Evolutionary conservation across 2,797 vertebrate genomes (phyloP), one percentile per base, ranked within the genome.

Genomic region (Lepilemur septentrionalis): DNA sequence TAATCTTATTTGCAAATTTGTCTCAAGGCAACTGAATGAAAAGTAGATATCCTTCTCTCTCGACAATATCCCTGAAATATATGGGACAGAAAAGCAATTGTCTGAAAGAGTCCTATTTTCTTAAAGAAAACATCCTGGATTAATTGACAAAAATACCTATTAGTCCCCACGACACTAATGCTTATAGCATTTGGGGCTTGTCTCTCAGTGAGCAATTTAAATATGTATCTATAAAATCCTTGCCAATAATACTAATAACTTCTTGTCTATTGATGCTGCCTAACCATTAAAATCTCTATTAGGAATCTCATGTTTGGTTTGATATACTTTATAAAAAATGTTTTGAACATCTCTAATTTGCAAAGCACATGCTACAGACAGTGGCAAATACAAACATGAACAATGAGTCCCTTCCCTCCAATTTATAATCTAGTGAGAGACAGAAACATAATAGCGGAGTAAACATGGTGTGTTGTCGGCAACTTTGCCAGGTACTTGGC

Each of bases 1-100:
- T 95, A 96, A 92, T 93, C 69, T 89, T 97, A 90, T 93, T 95
- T 94, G 57, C 63, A 97, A 96, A 97, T 94, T 78, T 94, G 91
- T 86, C 94, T 97, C 93, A 98, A 96, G 94, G 70, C 65, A 96
- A 89, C 82, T 65, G 52, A 96, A 83, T 69, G 86, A 96, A 91
- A 97, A 92, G 92, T 75, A 97, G 88, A 87, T 94, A 67, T 79
- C 94, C 57, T 83, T 94, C 75, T 96, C 79, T 95, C 78, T 93
- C 15, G 7, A 92, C 38, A 87, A 91, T 87, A 78, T 96, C 61
- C 70, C 61, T 23, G 30, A 96, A 94, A 93, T 93, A 96, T 97
- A 94, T 59, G 87, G 72, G n/a, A 96, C 87, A 75, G 90, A 81
- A 96, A 96, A 83, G 89, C 70, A 96, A 93, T 88, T 96, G 92